Evolutionary conservation across 2,888 invertebrate genomes (phyloP).

Genomic region (Ormyrus nitidulus): DNA sequence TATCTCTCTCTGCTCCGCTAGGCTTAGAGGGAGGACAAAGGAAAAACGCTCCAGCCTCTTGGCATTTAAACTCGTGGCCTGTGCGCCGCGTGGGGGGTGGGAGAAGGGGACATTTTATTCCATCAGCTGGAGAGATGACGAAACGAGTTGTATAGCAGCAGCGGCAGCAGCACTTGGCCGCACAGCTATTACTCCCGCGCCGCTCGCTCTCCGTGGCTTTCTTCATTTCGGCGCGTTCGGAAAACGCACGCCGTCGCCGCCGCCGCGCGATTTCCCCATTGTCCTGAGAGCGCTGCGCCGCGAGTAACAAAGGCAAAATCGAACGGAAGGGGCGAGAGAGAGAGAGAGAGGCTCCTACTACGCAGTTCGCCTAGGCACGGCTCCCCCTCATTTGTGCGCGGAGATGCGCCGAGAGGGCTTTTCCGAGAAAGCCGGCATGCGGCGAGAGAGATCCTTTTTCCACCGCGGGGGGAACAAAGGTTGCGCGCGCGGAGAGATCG

Average conservation of each 20-base stretch:
- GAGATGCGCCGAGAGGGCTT: neutral
- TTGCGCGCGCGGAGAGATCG: no score
- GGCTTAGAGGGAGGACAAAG: no score
- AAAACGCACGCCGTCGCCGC: neutral
- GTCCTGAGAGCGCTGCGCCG: neutral
- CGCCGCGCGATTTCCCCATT: constrained; percentile 11
- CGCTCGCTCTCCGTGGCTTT: neutral
- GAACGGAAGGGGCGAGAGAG: no score
- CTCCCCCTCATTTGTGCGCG: constrained; percentile 1
- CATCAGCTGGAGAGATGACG: constrained; percentile 51
- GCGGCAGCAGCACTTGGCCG: neutral
- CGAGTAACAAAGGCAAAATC: neutral
- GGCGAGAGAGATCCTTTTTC: no score
- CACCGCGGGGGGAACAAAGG: no score
- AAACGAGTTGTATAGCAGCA: constrained; percentile 26
- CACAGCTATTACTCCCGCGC: neutral
- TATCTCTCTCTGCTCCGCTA: no score
- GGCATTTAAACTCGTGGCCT: neutral
- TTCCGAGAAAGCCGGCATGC: no score
- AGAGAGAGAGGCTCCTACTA: no score
- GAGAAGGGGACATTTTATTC: constrained; percentile 30
- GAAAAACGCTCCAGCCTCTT: no score
- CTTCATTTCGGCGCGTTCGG: neutral
- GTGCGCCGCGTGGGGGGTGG: neutral
- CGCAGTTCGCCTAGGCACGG: neutral